Evolutionary conservation across 2,888 invertebrate species (phyloP).

Genomic region (Ormyrus nitidulus): DNA sequence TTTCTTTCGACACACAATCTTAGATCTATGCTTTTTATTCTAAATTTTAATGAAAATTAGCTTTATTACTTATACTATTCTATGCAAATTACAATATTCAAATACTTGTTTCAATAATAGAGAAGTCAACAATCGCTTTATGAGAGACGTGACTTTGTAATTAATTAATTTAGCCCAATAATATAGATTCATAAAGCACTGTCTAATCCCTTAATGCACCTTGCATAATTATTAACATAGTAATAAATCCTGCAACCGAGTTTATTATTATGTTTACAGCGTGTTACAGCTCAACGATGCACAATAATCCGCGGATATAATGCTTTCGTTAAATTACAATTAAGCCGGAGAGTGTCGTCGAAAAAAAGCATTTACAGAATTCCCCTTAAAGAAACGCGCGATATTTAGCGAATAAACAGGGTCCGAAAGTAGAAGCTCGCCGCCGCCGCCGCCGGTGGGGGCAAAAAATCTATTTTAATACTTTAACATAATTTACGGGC

Average conservation of each 20-base stretch:
- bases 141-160: too few species aligned
- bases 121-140: too few species aligned
- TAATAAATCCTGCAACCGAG: neutral
- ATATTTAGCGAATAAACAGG: conserved; percentile 23
- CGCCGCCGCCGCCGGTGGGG: too few species aligned
- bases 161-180: too few species aligned
- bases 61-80: too few species aligned
- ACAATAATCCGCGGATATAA: conserved; percentile 18
- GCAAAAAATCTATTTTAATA: conserved; percentile 35
- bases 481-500: conserved; percentile 45
- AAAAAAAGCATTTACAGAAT: neutral
- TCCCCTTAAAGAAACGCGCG: neutral
- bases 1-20: too few species aligned
- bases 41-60: too few species aligned
- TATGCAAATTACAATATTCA: too few species aligned
- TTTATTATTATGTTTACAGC: neutral
- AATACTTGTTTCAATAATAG: too few species aligned
- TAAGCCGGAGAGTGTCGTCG: neutral
- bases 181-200: too few species aligned
- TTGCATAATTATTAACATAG: neutral
- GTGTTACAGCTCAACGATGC: neutral
- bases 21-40: too few species aligned
- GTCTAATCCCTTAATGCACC: neutral
- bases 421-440: neutral
- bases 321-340: neutral